These are phyloP conservation scores for Eurypyga helias DNA, from an alignment of 2,113 vertebrate genomes.

Conservation along the genomic window DNA sequence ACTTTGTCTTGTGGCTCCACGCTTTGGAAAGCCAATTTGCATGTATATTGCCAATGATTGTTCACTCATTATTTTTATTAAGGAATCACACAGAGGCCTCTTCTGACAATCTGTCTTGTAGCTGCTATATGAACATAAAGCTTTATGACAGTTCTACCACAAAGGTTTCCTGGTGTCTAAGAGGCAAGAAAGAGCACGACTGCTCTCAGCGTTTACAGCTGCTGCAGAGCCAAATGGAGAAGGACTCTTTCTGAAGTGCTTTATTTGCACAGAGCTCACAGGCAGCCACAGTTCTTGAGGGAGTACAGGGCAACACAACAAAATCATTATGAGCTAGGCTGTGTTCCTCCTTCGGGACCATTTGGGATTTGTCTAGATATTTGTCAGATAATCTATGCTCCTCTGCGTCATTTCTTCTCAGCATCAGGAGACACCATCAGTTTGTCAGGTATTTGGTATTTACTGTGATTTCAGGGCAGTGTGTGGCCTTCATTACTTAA, in stretches of 20 bases:
- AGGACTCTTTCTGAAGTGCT: neutral
- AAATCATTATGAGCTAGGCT: neutral
- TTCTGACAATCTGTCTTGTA: neutral
- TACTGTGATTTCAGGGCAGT: neutral
- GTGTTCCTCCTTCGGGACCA: neutral
- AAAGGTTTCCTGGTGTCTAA: neutral
- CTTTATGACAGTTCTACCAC: neutral
- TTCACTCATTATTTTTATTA: constrained; percentile 15
- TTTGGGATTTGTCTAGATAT: neutral
- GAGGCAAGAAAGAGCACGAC: neutral
- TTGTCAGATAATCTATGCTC: neutral
- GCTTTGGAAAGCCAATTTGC: neutral
- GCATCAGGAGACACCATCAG: neutral
- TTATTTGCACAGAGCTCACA: neutral
- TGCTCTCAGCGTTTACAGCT: neutral
- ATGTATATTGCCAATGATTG: constrained; percentile 10
- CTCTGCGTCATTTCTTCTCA: neutral
- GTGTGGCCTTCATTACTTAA: neutral
- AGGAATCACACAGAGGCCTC: neutral
- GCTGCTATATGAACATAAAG: neutral
- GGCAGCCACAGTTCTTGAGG: neutral
- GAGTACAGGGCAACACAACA: neutral
- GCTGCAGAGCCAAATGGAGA: neutral
- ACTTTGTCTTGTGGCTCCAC: neutral
- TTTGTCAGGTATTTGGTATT: neutral